Conservation (phyloP, 2,888 invertebrate species). For the Teleogryllus oceanicus region DNA sequence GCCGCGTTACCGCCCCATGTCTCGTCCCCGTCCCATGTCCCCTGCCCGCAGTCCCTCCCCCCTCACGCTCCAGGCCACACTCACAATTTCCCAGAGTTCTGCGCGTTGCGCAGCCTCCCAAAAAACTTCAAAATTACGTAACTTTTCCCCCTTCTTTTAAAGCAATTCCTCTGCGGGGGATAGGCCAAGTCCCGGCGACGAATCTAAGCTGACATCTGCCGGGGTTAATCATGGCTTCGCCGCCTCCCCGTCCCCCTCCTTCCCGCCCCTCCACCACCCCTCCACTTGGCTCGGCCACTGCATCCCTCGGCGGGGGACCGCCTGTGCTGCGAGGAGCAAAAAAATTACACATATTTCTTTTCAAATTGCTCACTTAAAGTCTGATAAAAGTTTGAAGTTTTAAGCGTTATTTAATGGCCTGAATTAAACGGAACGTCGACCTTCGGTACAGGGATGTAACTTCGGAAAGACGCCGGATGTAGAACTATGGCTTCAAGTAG, state of each 20-base stretch:
- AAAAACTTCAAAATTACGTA: constrained; percentile 6
- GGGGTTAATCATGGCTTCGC: background rate
- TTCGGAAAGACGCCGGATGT: too few relatives aligned
- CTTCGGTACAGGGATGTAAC: background rate
- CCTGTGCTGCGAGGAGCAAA: background rate
- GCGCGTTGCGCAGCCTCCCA: background rate
- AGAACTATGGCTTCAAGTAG: too few relatives aligned
- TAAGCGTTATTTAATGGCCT: background rate
- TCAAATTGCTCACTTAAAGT: constrained; percentile 8
- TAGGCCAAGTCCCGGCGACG: background rate
- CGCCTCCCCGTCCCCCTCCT: background rate
- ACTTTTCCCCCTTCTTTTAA: constrained; percentile 8
- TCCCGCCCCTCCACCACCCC: background rate
- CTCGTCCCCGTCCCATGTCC: too few relatives aligned
- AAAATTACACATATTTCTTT: constrained; percentile 18
- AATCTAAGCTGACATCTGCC: background rate
- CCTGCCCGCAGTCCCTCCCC: too few relatives aligned
- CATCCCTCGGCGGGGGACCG: too few relatives aligned
- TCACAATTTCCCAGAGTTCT: too few relatives aligned
- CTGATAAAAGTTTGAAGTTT: constrained; percentile 10
- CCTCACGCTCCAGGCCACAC: too few relatives aligned
- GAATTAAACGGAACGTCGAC: background rate
- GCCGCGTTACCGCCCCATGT: too few relatives aligned
- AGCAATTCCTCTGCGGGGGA: background rate
- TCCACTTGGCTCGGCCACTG: background rate